A percentile compares a stretch with the other conserved stretches of the same genome.
phyloP scores from a whole-genome alignment of 1,140 invertebrate genomes.

The Lasaia peninsularis region DNA sequence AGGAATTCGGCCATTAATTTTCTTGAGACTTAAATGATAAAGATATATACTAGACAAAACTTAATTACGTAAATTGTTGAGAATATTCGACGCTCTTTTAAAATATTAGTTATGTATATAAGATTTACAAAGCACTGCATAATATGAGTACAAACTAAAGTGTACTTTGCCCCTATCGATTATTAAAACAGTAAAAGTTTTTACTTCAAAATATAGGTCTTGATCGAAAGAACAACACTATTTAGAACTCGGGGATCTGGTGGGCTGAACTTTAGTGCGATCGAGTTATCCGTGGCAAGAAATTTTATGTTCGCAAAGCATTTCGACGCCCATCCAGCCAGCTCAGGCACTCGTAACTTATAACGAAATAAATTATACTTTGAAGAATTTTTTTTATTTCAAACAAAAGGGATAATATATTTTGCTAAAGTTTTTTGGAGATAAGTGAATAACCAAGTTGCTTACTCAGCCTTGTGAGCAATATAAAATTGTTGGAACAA shows the following conservation, averaged over 20 bases:
- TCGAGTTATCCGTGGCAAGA: conserved; percentile 10
- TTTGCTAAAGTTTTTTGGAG: background rate
- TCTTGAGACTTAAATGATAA: too few relatives aligned
- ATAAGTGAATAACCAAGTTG: background rate
- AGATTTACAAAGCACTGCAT: too few relatives aligned
- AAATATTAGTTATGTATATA: too few relatives aligned
- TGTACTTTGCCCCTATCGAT: too few relatives aligned
- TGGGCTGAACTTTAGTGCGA: conserved; percentile 4
- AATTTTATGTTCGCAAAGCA: background rate
- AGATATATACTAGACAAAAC: too few relatives aligned
- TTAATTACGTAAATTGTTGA: too few relatives aligned
- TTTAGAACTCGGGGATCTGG: background rate
- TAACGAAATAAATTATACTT: conserved; percentile 9
- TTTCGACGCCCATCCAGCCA: background rate
- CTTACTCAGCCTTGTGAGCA: background rate
- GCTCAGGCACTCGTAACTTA: conserved; percentile 3
- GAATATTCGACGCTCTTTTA: too few relatives aligned
- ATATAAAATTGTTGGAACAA: background rate
- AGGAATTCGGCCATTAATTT: too few relatives aligned
- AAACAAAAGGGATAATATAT: background rate
- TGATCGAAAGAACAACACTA: too few relatives aligned
- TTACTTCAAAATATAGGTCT: too few relatives aligned
- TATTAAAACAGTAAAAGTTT: too few relatives aligned
- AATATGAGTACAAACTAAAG: too few relatives aligned
- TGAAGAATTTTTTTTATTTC: background rate